These are phyloP conservation scores for Parasteatoda tepidariorum DNA, from an alignment of 1,140 invertebrate species.

Conservation along the genomic window DNA sequence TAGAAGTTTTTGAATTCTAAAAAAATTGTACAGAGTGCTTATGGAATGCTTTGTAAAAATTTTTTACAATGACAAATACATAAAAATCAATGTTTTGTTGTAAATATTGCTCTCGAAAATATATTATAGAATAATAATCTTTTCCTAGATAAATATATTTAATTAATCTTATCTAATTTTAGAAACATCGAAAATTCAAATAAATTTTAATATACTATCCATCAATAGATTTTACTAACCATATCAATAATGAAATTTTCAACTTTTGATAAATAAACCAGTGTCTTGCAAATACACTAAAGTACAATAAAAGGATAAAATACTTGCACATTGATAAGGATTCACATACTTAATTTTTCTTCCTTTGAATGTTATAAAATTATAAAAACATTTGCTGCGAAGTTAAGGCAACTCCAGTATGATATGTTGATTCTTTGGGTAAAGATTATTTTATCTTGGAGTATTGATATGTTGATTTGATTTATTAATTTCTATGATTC, in stretches of 20 bases:
- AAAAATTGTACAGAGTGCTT: too few species aligned
- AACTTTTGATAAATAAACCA: too few species aligned
- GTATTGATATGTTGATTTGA: too few species aligned
- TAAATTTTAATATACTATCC: too few species aligned
- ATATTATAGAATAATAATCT: neutral
- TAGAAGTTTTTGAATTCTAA: too few species aligned
- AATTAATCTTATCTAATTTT: neutral
- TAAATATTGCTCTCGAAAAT: neutral
- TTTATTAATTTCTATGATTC: too few species aligned
- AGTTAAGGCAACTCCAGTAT: constrained; percentile 59
- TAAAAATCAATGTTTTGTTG: neutral
- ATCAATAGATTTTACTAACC: too few species aligned
- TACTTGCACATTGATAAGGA: constrained; percentile 30
- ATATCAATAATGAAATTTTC: too few species aligned
- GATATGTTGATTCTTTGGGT: constrained; percentile 57
- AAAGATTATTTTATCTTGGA: too few species aligned
- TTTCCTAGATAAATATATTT: neutral
- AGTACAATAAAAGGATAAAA: constrained; percentile 29
- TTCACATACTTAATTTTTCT: constrained; percentile 19
- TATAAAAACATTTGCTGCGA: constrained; percentile 54
- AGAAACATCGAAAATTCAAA: neutral
- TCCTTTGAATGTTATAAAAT: constrained; percentile 38
- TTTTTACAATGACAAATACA: too few species aligned
- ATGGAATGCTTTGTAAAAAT: too few species aligned
- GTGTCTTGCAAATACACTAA: too few species aligned